These are phyloP conservation scores for Pachycephala philippinensis DNA, from an alignment of 2,113 vertebrate species.

Conservation along the genomic window DNA sequence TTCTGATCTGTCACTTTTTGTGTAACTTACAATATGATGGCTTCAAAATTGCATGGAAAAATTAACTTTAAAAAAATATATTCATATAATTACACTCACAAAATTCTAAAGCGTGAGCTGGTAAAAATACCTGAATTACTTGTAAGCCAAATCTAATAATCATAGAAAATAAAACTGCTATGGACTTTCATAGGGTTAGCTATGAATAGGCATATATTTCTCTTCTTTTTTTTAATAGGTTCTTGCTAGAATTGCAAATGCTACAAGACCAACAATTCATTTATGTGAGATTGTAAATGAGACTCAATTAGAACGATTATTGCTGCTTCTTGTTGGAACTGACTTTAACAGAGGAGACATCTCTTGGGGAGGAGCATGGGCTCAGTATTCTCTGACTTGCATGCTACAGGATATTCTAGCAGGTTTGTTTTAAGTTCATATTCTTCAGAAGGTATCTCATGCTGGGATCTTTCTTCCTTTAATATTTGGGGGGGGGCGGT, in stretches of 20 bases:
- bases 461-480: neutral
- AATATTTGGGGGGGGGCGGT: fast-evolving
- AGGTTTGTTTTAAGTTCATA: slow-evolving; percentile 74
- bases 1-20: neutral
- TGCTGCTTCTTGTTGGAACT: slow-evolving; percentile 93
- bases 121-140: neutral
- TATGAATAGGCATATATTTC: neutral
- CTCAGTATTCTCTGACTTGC: slow-evolving; percentile 96
- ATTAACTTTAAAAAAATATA: neutral
- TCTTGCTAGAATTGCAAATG: slow-evolving; percentile 94
- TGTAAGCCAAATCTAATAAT: neutral
- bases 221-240: slow-evolving; percentile 75
- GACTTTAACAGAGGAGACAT: slow-evolving; percentile 98
- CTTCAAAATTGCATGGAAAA: neutral
- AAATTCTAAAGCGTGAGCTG: neutral
- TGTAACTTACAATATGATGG: neutral
- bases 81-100: neutral
- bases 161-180: neutral
- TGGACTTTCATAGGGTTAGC: neutral
- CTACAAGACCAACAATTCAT: slow-evolving; percentile 95
- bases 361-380: slow-evolving; percentile 98
- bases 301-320: slow-evolving; percentile 90
- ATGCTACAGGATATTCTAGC: slow-evolving; percentile 98
- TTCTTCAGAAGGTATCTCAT: neutral
- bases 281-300: slow-evolving; percentile 97